Conservation (phyloP, 2,797 vertebrate species). For the Pampus argenteus region DNA sequence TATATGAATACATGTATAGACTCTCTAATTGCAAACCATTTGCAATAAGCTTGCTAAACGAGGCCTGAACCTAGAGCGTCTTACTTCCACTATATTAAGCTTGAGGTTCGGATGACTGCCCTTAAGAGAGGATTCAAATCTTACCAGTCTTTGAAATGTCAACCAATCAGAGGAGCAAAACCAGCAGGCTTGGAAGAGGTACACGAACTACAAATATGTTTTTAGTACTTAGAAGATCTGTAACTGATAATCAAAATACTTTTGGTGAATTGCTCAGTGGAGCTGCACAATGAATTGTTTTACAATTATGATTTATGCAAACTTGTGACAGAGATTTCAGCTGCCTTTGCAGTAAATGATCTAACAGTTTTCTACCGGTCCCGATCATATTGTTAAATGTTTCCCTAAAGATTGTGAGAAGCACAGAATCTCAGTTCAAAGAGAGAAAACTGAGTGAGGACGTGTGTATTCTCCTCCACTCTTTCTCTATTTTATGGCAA, state of each 20-base stretch:
- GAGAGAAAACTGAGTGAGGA: background rate
- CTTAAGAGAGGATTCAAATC: conserved; percentile 40
- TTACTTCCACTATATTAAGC: conserved; percentile 49
- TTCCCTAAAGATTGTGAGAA: background rate
- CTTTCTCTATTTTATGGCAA: background rate
- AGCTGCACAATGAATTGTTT: background rate
- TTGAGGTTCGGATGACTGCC: conserved; percentile 44
- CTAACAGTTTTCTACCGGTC: too few species aligned
- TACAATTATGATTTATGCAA: background rate
- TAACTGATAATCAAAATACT: background rate
- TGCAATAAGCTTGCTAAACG: conserved; percentile 26
- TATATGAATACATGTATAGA: too few species aligned
- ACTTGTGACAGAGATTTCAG: background rate
- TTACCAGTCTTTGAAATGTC: conserved; percentile 56
- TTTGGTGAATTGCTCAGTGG: background rate
- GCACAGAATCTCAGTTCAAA: background rate
- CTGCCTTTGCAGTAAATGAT: background rate
- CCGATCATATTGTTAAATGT: background rate
- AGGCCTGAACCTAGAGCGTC: conserved; percentile 15
- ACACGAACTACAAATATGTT: conserved; percentile 27
- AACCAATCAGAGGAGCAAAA: conserved; percentile 50
- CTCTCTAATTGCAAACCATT: too few species aligned
- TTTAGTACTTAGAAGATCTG: conserved; percentile 4
- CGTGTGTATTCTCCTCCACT: background rate
- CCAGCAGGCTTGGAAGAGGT: conserved; percentile 30